These are phyloP conservation scores for Caenorhabditis zanzibari DNA, from an alignment of 2,888 invertebrate genomes.

Conservation along the genomic window DNA sequence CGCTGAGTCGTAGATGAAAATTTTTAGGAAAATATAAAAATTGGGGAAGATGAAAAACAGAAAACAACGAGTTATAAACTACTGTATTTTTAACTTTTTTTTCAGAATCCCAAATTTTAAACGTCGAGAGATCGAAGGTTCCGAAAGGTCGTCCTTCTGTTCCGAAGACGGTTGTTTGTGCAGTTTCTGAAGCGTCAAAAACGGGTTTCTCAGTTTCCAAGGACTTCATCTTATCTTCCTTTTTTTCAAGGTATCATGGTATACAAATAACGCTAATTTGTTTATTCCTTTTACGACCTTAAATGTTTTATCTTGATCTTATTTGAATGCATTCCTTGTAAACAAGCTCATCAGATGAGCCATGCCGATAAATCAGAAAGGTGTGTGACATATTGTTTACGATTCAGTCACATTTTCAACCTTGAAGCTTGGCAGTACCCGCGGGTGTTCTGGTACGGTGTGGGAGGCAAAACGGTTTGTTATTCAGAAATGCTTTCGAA, in stretches of 20 bases:
- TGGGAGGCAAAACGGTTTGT: slow-evolving; percentile 35
- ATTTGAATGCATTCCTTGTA: background rate
- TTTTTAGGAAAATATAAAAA: background rate
- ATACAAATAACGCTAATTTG: background rate
- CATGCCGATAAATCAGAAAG: slow-evolving; percentile 1
- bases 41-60: background rate
- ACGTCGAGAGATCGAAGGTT: background rate
- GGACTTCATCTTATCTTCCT: background rate
- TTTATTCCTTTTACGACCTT: background rate
- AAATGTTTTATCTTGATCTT: slow-evolving; percentile 6
- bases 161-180: background rate
- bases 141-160: background rate
- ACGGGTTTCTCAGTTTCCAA: background rate
- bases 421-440: slow-evolving; percentile 44
- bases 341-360: slow-evolving; percentile 35
- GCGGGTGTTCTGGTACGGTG: slow-evolving; percentile 44
- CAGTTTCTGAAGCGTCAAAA: background rate
- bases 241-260: background rate
- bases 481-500: slow-evolving; percentile 53
- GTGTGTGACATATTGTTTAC: slow-evolving; percentile 36
- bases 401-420: slow-evolving; percentile 40
- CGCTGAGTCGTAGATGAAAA: slow-evolving; percentile 1
- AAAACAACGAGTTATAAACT: no score
- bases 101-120: no score
- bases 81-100: no score